Base-by-base conservation (phyloP, 2,797 vertebrate species). In the Gymnoscopelus microlampas region DNA sequence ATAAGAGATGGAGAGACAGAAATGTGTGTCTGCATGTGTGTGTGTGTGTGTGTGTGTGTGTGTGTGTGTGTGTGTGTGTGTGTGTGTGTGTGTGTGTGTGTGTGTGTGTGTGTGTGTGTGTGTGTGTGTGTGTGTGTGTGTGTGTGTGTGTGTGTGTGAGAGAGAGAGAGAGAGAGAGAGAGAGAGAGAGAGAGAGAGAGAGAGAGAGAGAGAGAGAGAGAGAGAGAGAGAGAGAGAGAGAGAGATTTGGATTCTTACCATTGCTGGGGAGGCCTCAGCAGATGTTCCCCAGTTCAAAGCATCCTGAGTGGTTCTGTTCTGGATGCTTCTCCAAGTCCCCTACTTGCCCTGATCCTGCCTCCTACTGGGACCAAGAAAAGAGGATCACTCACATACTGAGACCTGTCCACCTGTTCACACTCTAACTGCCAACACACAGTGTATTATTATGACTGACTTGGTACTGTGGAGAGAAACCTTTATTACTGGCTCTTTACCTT, bases 271-370 rank as follows among this genome's bases (percentile, higher is more conserved):
- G 53, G 67, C 85, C 83, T 88, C 73, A 88, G 82, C 90, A 92
- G 92, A 91, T 91, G 90, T 92, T 90, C 63, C 87, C 84, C 86
- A 87, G 82, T 82, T 92, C 83, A 90, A 71, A 68, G 77, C 89
- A 92, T 91, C 83, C 75, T 91, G 67, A 15, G 65, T 87, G 81
- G 81, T 86, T 83, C 80, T 86, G 81, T 86, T 83, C 81, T 86
- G 83, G 76, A 61, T 65, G 76, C 78, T 72, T 29, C 67, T 88
- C 90, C 88, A 91, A 86, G 83, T 87, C 84, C 83, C 88, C 91
- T 78, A 81, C 87, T 90, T 88, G 82, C 63, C 77, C 77, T 92
- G 89, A 89, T 90, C 89, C 87, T 80, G 70, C 64, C 80, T 85
- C 91, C 93, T 94, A 88, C 85, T 64, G 83, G 77, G 86, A 29